A percentile compares a stretch with the other conserved stretches of the same genome.
phyloP scores from a whole-genome alignment of 2,888 invertebrate genomes.

The Fragum sueziense region DNA sequence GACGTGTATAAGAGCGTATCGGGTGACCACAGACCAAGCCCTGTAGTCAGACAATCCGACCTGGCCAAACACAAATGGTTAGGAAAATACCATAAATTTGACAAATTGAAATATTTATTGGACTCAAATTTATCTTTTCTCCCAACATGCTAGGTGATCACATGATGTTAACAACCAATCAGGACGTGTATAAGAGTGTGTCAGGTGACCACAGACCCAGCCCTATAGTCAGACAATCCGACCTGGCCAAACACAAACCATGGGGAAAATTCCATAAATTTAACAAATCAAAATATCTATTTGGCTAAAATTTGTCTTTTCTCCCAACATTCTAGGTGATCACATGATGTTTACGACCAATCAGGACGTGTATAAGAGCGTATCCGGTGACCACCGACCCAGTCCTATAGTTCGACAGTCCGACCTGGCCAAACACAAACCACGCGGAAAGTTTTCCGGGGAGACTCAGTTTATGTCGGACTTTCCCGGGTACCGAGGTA shows the following conservation, averaged over 20 bases:
- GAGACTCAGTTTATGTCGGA: slow-evolving; percentile 74
- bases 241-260: slow-evolving; percentile 62
- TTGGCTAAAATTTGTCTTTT: no score
- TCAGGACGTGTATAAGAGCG: slow-evolving; percentile 71
- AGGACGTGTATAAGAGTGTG: slow-evolving; percentile 71
- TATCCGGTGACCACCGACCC: slow-evolving; percentile 70
- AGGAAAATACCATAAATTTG: no score
- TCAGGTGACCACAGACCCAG: slow-evolving; percentile 70
- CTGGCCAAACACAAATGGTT: no score
- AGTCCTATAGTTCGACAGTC: slow-evolving; percentile 64
- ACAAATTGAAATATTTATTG: no score
- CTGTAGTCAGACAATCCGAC: slow-evolving; percentile 65
- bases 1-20: slow-evolving; percentile 71
- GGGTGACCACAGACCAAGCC: slow-evolving; percentile 70
- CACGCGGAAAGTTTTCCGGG: slow-evolving; percentile 69
- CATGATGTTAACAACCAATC: slow-evolving; percentile 73
- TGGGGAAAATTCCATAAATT: slow-evolving; percentile 71
- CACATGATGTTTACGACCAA: slow-evolving; percentile 74
- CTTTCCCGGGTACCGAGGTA: slow-evolving; percentile 69
- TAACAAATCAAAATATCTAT: no score
- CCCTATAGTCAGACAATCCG: slow-evolving; percentile 64
- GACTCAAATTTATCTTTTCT: no score
- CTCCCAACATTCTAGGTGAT: slow-evolving; percentile 66
- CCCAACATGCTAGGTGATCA: no score
- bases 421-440: slow-evolving; percentile 62